phyloP scores from a whole-genome alignment of 2,888 invertebrate species.

The Amphipoea lucens region DNA sequence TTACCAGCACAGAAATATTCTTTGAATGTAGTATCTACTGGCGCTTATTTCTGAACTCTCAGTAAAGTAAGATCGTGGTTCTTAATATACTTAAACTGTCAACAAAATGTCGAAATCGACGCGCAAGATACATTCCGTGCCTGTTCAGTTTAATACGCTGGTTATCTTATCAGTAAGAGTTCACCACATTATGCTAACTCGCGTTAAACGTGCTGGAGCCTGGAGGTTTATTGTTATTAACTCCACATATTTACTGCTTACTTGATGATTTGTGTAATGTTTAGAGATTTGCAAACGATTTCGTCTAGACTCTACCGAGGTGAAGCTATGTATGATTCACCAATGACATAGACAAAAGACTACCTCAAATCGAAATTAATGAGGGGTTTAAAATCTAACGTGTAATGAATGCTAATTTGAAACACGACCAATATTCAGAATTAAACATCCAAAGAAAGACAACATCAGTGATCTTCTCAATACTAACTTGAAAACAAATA shows the following conservation, averaged over 20 bases:
- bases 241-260: slow-evolving; percentile 32
- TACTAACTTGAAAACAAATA: neutral
- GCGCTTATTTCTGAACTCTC: neutral
- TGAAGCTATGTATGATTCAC: slow-evolving; percentile 12
- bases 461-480: neutral
- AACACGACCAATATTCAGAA: neutral
- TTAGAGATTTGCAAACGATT: slow-evolving; percentile 27
- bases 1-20: neutral
- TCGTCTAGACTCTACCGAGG: neutral
- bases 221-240: slow-evolving; percentile 47
- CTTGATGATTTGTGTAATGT: slow-evolving; percentile 37
- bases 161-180: slow-evolving; percentile 43
- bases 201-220: slow-evolving; percentile 22
- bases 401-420: too few species aligned
- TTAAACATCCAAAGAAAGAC: neutral
- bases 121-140: neutral
- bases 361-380: neutral
- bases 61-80: neutral
- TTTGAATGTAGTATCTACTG: neutral
- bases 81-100: neutral
- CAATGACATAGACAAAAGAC: neutral
- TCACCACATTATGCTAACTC: slow-evolving; percentile 34
- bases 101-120: slow-evolving; percentile 3
- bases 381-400: neutral
- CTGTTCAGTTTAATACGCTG: slow-evolving; percentile 7